These are phyloP conservation scores for Tangara arthus DNA, from an alignment of 2,797 vertebrate species.

Conservation along the genomic window DNA sequence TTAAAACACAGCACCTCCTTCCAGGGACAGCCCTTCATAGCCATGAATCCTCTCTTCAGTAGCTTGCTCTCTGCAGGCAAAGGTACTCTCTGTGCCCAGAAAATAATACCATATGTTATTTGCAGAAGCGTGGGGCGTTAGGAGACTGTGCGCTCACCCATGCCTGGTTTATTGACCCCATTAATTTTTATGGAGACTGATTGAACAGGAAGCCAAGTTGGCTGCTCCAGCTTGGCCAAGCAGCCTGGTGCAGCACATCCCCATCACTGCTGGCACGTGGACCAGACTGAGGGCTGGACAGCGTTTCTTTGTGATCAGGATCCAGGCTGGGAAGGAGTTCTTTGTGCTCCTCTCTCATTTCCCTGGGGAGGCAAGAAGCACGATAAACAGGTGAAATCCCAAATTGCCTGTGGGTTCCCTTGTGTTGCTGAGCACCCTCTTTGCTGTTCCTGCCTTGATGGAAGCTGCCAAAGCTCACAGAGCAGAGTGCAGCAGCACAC, in stretches of 20 bases:
- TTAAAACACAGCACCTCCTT: background rate
- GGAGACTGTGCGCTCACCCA: background rate
- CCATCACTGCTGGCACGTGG: background rate
- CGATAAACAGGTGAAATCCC: accelerated
- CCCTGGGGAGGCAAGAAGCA: background rate
- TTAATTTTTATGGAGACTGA: background rate
- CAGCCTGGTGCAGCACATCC: background rate
- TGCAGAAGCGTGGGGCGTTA: background rate
- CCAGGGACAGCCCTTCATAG: background rate
- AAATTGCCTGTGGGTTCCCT: background rate
- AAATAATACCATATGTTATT: background rate
- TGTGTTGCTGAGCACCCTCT: background rate
- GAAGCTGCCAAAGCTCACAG: background rate
- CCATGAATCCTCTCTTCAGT: background rate
- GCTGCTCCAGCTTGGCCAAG: background rate
- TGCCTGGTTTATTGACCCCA: background rate
- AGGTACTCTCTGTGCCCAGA: background rate
- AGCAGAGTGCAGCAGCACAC: accelerated
- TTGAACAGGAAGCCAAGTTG: background rate
- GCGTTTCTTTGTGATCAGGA: accelerated
- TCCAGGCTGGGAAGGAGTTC: background rate
- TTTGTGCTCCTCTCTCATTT: background rate
- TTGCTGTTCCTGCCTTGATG: background rate
- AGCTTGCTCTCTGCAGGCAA: background rate
- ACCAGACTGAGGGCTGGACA: background rate